Conservation (phyloP, 2,888 invertebrate species). For the Criorhina ranunculi region DNA sequence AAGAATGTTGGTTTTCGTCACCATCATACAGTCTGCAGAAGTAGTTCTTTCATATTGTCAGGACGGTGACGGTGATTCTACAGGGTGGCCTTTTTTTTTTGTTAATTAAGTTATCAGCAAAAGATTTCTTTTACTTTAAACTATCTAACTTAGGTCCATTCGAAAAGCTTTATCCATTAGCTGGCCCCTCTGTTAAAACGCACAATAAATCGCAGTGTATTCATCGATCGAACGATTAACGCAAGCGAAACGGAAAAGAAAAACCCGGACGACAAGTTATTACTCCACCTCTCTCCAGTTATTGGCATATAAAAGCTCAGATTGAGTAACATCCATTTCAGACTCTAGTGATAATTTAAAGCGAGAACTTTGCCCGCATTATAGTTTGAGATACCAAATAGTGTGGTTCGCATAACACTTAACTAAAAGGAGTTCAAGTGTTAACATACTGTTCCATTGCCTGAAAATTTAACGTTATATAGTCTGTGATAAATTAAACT, state of each 20-base stretch:
- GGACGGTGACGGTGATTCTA: too few relatives aligned
- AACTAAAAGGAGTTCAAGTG: conserved; percentile 47
- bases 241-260: conserved; percentile 55
- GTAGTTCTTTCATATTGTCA: too few relatives aligned
- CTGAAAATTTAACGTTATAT: conserved; percentile 11
- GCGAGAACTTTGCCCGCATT: conserved; percentile 74
- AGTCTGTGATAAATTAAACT: conserved; percentile 50
- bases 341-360: conserved; percentile 76
- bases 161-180: conserved; percentile 26
- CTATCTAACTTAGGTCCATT: neutral
- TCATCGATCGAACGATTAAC: conserved; percentile 44
- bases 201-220: conserved; percentile 23
- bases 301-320: conserved; percentile 73
- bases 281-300: conserved; percentile 57
- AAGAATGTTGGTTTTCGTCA: too few relatives aligned
- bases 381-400: conserved; percentile 49
- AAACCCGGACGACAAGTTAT: conserved; percentile 65
- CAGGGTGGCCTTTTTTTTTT: too few relatives aligned
- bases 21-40: too few relatives aligned
- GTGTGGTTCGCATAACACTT: conserved; percentile 42
- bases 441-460: conserved; percentile 37
- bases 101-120: too few relatives aligned
- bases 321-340: conserved; percentile 77
- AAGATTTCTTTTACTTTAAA: neutral
- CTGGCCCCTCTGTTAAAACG: conserved; percentile 38